A percentile compares a stretch with the other conserved stretches of the same genome.
Conservation (phyloP, 2,797 vertebrate species). For the Loriculus beryllinus region DNA sequence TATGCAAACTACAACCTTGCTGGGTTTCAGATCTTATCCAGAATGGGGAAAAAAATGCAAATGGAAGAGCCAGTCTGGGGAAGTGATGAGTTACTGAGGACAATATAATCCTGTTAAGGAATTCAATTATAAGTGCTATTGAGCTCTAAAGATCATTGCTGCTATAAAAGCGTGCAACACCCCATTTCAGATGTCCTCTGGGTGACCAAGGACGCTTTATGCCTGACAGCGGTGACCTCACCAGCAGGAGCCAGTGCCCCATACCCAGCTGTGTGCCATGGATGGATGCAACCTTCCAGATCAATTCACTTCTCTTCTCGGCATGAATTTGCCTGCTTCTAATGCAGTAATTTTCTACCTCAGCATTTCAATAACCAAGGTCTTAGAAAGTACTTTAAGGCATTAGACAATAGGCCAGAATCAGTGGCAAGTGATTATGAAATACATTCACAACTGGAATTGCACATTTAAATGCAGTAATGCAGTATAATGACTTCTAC, state of each 20-base stretch:
- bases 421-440: slow-evolving; percentile 10
- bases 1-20: neutral
- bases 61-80: neutral
- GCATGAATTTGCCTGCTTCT: neutral
- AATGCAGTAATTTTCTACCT: slow-evolving; percentile 61
- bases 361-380: slow-evolving; percentile 36
- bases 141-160: neutral
- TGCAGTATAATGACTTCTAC: neutral
- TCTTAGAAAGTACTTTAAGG: slow-evolving; percentile 29
- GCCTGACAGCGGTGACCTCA: neutral
- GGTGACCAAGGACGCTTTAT: neutral
- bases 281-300: neutral
- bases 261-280: neutral
- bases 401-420: slow-evolving; percentile 25
- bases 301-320: slow-evolving; percentile 10
- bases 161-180: neutral
- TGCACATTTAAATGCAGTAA: neutral
- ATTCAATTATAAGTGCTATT: neutral
- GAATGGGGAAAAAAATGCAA: neutral
- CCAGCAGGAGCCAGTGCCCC: neutral
- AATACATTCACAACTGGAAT: neutral
- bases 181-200: neutral
- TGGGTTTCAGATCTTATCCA: neutral
- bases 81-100: slow-evolving; percentile 2
- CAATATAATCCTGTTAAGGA: neutral